A percentile compares a stretch with the other conserved stretches of the same genome.
Conservation (phyloP, 2,888 invertebrate species). For the Eumacrocentrus americanus region DNA sequence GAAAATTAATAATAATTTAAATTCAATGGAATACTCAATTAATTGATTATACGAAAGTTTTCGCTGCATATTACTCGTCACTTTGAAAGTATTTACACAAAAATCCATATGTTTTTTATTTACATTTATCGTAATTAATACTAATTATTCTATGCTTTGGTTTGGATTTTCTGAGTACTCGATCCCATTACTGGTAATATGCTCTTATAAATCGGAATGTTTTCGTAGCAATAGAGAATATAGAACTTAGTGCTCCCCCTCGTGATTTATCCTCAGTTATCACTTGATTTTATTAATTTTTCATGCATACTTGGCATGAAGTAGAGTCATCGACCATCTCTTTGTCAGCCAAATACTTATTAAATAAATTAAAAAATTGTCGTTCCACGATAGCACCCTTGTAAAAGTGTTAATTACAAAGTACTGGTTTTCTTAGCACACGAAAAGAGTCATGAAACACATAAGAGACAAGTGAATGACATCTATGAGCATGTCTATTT, state of each 20-base stretch:
- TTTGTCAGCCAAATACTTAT: no score
- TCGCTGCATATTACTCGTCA: no score
- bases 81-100: no score
- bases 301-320: background rate
- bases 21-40: no score
- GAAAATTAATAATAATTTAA: slow-evolving; percentile 1
- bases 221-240: slow-evolving; percentile 28
- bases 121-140: slow-evolving; percentile 39
- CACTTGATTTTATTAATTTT: background rate
- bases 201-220: slow-evolving; percentile 43
- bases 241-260: background rate
- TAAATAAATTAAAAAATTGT: background rate
- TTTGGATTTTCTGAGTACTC: slow-evolving; percentile 47
- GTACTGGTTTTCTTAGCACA: background rate
- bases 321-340: no score
- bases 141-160: slow-evolving; percentile 43
- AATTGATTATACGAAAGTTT: no score
- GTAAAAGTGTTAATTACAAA: no score
- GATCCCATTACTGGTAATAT: slow-evolving; percentile 46
- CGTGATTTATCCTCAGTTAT: background rate
- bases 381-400: no score
- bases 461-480: background rate
- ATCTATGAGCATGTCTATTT: background rate
- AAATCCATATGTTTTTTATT: background rate
- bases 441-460: background rate